Conservation (phyloP, 2,113 vertebrate species). For the Tetraodon nigroviridis region DNA sequence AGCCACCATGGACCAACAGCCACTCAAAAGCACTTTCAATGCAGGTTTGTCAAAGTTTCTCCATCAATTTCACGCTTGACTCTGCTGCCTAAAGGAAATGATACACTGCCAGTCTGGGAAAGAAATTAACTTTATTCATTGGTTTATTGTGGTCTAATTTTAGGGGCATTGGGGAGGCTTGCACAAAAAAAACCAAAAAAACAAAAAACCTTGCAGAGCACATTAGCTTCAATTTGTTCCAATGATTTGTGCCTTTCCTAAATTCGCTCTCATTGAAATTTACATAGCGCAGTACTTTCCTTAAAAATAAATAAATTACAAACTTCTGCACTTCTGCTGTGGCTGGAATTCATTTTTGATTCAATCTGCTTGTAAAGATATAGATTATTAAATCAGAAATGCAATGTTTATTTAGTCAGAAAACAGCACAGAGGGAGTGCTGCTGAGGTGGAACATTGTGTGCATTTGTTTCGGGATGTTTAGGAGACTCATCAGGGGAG, state of each 20-base stretch:
- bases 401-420: no score
- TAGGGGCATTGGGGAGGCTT: not conserved
- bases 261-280: not conserved
- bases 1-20: constrained; percentile 44
- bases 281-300: not conserved
- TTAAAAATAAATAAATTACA: not conserved
- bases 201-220: not conserved
- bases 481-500: no score
- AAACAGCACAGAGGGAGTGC: no score
- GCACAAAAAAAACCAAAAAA: not conserved
- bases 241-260: not conserved
- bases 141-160: not conserved
- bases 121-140: not conserved
- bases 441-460: no score
- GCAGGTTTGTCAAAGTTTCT: constrained; percentile 21
- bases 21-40: constrained; percentile 36
- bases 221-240: not conserved
- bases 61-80: constrained; percentile 9
- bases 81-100: constrained; percentile 3
- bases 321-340: not conserved
- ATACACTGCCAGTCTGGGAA: not conserved
- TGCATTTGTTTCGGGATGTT: no score
- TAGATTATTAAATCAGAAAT: no score
- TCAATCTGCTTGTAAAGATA: no score
- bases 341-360: not conserved